Evolutionary conservation across 2,113 vertebrate genomes (phyloP), one percentile per base, ranked within the genome.

Genomic region (Gavia stellata): DNA sequence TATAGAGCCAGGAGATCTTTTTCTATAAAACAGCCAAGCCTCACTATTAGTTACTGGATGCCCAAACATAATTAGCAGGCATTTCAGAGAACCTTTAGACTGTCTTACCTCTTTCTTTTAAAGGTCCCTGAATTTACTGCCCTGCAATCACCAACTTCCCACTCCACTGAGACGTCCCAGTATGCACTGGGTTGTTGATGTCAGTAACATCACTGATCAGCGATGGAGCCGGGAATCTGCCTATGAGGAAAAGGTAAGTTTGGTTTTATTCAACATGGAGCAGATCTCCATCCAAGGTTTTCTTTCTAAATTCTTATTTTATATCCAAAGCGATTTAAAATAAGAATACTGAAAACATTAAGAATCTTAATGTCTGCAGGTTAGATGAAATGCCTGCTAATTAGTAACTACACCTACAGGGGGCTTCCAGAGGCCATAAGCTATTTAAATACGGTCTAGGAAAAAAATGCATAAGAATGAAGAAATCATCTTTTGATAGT

Each of bases 181-280:
- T 98, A 97, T 97, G 98, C 97, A 98, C 97, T 81, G 97, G 98
- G 98, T 97, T 97, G 98, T 92, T 97, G 97, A 98, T 98, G 97
- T 98, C 98, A 98, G 98, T 93, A 98, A 98, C 96, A 98, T 97
- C 98, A 98, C 97, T 97, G 98, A 97, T 97, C 96, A 90, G 97
- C 93, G 98, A 98, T 98, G 98, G 97, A 98, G 98, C 97, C 97
- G 97, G 98, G 98, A 98, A 98, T 98, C 97, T 98, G 97, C 98
- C 98, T 98, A 98, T 98, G 98, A 98, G 98, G 98, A 98, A 98
- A 98, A 98, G 98, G 98, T 96, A 98, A 98, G 98, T 98, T 98
- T 94, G 97, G 92, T 96, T 98, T 98, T 98, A 98, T 98, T 98
- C 98, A 97, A 86, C 96, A 94, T 98, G 98, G 97, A 98, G 97